A percentile compares a stretch with the other conserved stretches of the same genome.
phyloP scores from a whole-genome alignment of 1,140 invertebrate species.

The Nephila pilipes region DNA sequence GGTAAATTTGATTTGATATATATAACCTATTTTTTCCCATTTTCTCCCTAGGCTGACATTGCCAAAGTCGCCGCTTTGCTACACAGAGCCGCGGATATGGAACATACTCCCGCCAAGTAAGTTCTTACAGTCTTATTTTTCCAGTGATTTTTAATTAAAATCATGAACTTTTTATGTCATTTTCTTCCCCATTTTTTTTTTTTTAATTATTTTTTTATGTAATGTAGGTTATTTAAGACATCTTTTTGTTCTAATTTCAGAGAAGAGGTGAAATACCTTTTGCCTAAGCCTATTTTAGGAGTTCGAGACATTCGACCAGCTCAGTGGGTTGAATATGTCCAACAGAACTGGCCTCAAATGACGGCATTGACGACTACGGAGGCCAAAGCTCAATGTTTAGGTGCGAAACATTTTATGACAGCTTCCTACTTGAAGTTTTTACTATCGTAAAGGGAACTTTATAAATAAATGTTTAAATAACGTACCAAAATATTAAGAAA shows the following conservation, averaged over 20 bases:
- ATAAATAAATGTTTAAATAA: no score
- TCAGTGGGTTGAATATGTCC: conserved; percentile 94
- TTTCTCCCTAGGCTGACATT: conserved; percentile 85
- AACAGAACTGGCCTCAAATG: conserved; percentile 89
- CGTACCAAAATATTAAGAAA: no score
- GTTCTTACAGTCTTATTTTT: conserved; percentile 42
- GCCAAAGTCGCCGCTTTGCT: conserved; percentile 93
- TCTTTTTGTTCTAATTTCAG: conserved; percentile 80
- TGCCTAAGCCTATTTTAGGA: conserved; percentile 93
- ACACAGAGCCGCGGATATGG: conserved; percentile 94
- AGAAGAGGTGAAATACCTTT: conserved; percentile 93
- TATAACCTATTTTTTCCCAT: no score
- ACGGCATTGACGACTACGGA: conserved; percentile 83
- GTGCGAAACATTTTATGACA: conserved; percentile 80
- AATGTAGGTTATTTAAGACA: no score
- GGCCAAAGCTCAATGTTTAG: conserved; percentile 86
- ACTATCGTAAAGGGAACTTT: no score
- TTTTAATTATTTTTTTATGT: no score
- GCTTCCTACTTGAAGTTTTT: no score
- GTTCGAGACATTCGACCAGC: conserved; percentile 91
- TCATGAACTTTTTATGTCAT: no score
- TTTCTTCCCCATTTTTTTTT: no score
- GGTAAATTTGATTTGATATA: no score
- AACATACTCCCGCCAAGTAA: conserved; percentile 88
- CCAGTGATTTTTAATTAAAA: no score